Evolutionary conservation across 2,888 invertebrate species (phyloP).

Genomic region (Ferrisia virgata): DNA sequence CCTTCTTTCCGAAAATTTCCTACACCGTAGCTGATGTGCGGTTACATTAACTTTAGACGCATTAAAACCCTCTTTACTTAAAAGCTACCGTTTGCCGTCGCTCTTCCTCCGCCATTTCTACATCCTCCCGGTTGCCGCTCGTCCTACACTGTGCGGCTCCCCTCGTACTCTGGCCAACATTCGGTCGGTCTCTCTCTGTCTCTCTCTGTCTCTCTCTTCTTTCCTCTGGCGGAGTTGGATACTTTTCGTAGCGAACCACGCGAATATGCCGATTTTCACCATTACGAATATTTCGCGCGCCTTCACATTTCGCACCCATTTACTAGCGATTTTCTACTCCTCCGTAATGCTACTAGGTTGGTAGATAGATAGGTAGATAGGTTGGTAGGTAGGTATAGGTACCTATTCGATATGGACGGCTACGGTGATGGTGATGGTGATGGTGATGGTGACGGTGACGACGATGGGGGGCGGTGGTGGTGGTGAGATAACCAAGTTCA

Average conservation of each 20-base stretch:
- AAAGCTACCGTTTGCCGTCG: conserved; percentile 36
- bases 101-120: background rate
- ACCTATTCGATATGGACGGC: background rate
- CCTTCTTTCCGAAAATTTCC: conserved; percentile 25
- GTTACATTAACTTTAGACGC: conserved; percentile 46
- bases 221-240: background rate
- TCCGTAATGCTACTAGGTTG: background rate
- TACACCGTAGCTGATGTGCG: conserved; percentile 29
- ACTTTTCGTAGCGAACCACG: background rate
- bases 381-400: no score
- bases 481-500: background rate
- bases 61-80: conserved; percentile 46
- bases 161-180: background rate
- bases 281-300: background rate
- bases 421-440: background rate
- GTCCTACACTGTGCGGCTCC: background rate
- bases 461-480: background rate
- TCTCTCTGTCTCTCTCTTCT: no score
- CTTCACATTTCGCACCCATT: conserved; percentile 27
- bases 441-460: background rate
- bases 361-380: no score
- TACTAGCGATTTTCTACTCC: background rate
- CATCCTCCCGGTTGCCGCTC: background rate
- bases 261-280: conserved; percentile 26
- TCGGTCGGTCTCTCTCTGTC: no score